phyloP scores from a whole-genome alignment of 2,797 vertebrate species.

The Rhodeus uyekii region DNA sequence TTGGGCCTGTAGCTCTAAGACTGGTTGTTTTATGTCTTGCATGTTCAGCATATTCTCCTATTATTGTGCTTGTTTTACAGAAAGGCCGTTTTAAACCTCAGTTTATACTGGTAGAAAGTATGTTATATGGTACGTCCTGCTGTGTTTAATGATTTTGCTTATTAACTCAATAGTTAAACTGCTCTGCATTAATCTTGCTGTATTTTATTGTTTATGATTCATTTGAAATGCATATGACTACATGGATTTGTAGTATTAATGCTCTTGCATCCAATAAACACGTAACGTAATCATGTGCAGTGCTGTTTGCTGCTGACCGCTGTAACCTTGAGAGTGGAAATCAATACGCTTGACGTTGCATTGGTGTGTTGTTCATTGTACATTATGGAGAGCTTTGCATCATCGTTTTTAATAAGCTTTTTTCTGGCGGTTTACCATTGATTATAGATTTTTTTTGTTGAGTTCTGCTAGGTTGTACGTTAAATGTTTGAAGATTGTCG shows the following conservation, averaged over 20 bases:
- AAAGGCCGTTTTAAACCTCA: neutral
- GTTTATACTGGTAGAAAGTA: neutral
- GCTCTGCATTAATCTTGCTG: neutral
- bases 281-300: neutral
- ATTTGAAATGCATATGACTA: neutral
- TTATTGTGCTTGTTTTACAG: neutral
- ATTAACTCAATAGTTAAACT: neutral
- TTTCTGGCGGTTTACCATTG: neutral
- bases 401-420: neutral
- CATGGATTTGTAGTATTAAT: neutral
- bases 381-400: neutral
- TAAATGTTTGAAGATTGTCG: neutral
- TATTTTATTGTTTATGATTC: no score
- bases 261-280: neutral
- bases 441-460: neutral
- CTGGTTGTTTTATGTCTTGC: neutral
- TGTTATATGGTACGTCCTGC: neutral
- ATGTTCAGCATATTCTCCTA: neutral
- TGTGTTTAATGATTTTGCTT: neutral
- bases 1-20: neutral
- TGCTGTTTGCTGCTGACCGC: neutral
- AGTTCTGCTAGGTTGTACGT: neutral
- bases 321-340: constrained; percentile 6
- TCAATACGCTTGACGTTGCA: neutral
- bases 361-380: neutral